Base-by-base conservation (phyloP, 2,888 invertebrate species). In the Candidula unifasciata region DNA sequence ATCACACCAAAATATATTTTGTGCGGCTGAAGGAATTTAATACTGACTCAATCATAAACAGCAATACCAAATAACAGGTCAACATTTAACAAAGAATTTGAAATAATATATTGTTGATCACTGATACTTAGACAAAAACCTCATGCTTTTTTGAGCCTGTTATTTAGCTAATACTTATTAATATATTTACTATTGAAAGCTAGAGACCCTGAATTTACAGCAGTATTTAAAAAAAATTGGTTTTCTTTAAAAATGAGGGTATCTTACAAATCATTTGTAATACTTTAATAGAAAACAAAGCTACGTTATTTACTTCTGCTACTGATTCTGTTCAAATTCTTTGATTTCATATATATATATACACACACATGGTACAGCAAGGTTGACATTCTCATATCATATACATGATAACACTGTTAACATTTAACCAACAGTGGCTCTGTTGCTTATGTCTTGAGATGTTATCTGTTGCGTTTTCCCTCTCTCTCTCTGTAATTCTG, bases 301-400 rank as follows among this genome's bases (percentile, higher is more conserved):
- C 21, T 21, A 60, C 5, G 21, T 24, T 24, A 5, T n/a, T 18
- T 3, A n/a, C 0, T 5, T 0, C 27, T 54, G 30, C 30, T 27
- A 74, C 74, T 54, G 54, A 74, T 74, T 74, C 74, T 74, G 33
- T 74, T 52, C 16, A 74, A 54, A 74, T 74, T 37, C 13, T 21
- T 37, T 1, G 8, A 13, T 13, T 60, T 18, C 5, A 24, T 60
- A 21, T 60, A 24, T 24, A 21, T 60, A 21, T 60, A n/a, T 60
- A 60, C 5, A 60, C 21, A n/a, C 18, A 24, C 18, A 60, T n/a
- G 21, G 5, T 24, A 60, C 60, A 60, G 21, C 6, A 60, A 6
- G 21, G n/a, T n/a, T 60, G 10, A 73, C 73, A 44, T 73, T 73
- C 73, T 73, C 73, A 73, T 73, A 24, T 37, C 44, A 37, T 18